Base-by-base conservation (phyloP, 2,113 vertebrate species). In the Mesitornis unicolor region DNA sequence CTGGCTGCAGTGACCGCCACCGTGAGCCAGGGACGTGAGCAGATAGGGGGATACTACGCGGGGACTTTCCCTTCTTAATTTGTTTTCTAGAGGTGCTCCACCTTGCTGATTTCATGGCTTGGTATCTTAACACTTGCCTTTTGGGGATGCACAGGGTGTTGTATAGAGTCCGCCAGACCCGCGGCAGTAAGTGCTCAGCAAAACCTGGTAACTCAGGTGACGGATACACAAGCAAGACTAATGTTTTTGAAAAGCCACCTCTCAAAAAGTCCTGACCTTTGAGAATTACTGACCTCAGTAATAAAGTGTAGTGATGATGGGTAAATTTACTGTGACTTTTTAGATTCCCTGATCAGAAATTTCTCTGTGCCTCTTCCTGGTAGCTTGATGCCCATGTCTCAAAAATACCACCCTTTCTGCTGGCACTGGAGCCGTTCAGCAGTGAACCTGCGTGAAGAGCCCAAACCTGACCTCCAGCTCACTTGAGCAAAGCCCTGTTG, bases 61-160 rank as follows among this genome's bases (percentile, higher is more conserved):
- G n/a, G 15, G 21, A 7, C 24, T 51, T 38, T 5, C 5, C 5
- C 17, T 43, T 42, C 11, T 19, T 31, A 42, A 2, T 68, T 14
- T 51, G 10, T 3, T 33, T 22, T 13, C 51, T 7, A 15, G 5
- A 18, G 24, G 0, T 19, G 5, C 3, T n/a, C 4, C 5, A 4
- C 7, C 4, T 4, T 33, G 11, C 35, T 5, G 10, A 8, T 24
- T 48, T 45, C 31, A 4, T 21, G 24, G 70, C 11, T 42, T 12
- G 19, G 0, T 31, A 2, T 3, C 2, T 43, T n/a, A n/a, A n/a
- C n/a, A n/a, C n/a, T n/a, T n/a, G 29, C 7, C 15, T 4, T 36
- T 67, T 10, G 2, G 47, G 33, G 14, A 11, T 6, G 10, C 47
- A 14, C 17, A 8, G 3, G 7, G 26, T 5, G 7, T 5, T 21